These are phyloP conservation scores for Rhagonycha fulva DNA, from an alignment of 2,888 invertebrate species.

Conservation along the genomic window DNA sequence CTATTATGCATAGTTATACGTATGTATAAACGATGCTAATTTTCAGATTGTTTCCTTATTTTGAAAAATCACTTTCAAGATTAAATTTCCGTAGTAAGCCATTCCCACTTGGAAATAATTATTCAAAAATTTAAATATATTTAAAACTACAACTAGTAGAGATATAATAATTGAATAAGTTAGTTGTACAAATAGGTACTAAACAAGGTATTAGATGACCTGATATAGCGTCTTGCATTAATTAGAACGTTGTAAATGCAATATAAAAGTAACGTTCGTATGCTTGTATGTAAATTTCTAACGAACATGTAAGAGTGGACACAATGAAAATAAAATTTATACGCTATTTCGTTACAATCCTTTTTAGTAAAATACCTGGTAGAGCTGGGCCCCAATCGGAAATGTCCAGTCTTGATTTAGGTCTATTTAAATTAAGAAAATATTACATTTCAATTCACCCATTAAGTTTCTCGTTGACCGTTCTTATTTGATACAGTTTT, in stretches of 20 bases:
- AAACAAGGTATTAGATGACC: constrained; percentile 8
- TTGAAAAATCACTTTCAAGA: neutral
- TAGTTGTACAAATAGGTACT: neutral
- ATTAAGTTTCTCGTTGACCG: constrained; percentile 11
- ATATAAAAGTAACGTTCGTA: constrained; percentile 17
- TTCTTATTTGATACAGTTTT: neutral
- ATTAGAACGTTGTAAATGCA: constrained; percentile 5
- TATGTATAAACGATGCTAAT: neutral
- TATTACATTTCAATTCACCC: constrained; percentile 45
- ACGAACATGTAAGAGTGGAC: constrained; percentile 26
- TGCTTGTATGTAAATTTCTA: constrained; percentile 24
- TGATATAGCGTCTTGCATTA: constrained; percentile 4
- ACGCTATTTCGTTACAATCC: constrained; percentile 47
- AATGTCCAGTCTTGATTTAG: constrained; percentile 52
- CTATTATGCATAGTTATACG: too few species aligned
- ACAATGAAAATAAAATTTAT: constrained; percentile 46
- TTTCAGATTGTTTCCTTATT: neutral
- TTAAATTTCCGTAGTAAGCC: neutral
- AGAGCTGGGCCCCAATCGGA: constrained; percentile 44
- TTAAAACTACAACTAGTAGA: neutral
- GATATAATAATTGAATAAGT: neutral
- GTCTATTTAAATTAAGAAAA: constrained; percentile 45
- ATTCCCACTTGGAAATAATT: neutral
- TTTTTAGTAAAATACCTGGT: constrained; percentile 38
- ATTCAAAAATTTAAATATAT: neutral